Evolutionary conservation across 2,888 invertebrate genomes (phyloP), one percentile per base, ranked within the genome.

Genomic region (Napeogenes inachia): DNA sequence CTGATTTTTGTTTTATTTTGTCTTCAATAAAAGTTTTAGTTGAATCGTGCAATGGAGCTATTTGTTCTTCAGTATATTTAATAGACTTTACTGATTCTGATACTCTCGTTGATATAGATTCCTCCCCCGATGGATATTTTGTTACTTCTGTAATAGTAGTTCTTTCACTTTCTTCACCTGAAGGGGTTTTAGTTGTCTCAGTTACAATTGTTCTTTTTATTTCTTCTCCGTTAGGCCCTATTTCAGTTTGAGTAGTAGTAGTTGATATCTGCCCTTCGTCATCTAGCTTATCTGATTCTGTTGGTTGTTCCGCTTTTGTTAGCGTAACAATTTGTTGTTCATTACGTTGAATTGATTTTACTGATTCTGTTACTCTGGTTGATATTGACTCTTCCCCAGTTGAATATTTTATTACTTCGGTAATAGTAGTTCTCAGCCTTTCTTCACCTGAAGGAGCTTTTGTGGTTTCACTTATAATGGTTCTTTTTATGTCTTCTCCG

Each of bases 391-490:
- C 64, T 54, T 63, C 61, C n/a, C 68, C 70, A 5, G 67, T 62
- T n/a, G 69, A 64, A 59, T 65, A 66, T 62, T 69, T 70, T 2
- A 58, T 72, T 10, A 57, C 60, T 57, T 69, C 67, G n/a, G 65
- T 68, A 6, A 70, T 54, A 45, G 68, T 69, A 4, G 65, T 68
- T 66, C 63, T 69, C 32, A 65, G 57, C 21, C 63, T 63, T 53
- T 64, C 67, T 55, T 72, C 70, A 47, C 71, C 70, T 45, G 71
- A 68, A 35, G 66, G 68, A 35, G 68, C 62, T 54, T 62, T 65
- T 6, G 47, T 65, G 5, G 62, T 65, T 38, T 69, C 66, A 53
- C 55, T 66, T 3, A 53, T 56, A 32, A 68, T 71, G 6, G 65
- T 64, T 32, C 46, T 63, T 12, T 60, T 68, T 13, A 68, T 70